Evolutionary conservation across 2,888 invertebrate genomes (phyloP), one percentile per base, ranked within the genome.

Genomic region (Neoitamus cyanurus): DNA sequence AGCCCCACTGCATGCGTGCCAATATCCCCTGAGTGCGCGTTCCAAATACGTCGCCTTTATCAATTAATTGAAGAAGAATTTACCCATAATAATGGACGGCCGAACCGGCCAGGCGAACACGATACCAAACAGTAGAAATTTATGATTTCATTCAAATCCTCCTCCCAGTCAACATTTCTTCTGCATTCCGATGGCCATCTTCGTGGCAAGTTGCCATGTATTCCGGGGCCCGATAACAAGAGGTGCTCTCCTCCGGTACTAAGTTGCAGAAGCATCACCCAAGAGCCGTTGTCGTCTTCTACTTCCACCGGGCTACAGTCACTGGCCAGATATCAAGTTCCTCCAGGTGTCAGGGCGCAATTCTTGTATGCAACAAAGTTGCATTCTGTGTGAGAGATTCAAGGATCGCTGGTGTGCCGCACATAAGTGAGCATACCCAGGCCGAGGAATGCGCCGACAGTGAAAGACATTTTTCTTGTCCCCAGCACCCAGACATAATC

Each of bases 71-170:
- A 80, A 36, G 42, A 80, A 58, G 58, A 80, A 68, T 80, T 58
- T 30, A 68, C 80, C 69, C 42, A 36, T 36, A 48, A 80, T 80
- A 80, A 80, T 34, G 48, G 42, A 80, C 31, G 58, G 58, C 9
- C 36, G n/a, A 20, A 15, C 6, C 70, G 30, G 31, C 28, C 58
- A 15, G 20, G 70, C 70, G 70, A 31, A 58, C 34, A 80, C 31
- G 80, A 80, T 58, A 80, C 80, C 68, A 68, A 80, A 80, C 80
- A 80, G 80, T 80, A 58, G 58, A 80, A 68, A 80, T 80, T 80
- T 80, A 80, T 80, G 80, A 80, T 80, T 80, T 68, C 80, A 80
- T 80, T 80, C 80, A 80, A 80, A 80, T 68, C 42, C 68, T 80
- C 31, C 68, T 80, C 58, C 31, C 34, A 68, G 58, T 42, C 58